These are phyloP conservation scores for Enteromius argenteus DNA, from an alignment of 2,797 vertebrate genomes.

Conservation along the genomic window DNA sequence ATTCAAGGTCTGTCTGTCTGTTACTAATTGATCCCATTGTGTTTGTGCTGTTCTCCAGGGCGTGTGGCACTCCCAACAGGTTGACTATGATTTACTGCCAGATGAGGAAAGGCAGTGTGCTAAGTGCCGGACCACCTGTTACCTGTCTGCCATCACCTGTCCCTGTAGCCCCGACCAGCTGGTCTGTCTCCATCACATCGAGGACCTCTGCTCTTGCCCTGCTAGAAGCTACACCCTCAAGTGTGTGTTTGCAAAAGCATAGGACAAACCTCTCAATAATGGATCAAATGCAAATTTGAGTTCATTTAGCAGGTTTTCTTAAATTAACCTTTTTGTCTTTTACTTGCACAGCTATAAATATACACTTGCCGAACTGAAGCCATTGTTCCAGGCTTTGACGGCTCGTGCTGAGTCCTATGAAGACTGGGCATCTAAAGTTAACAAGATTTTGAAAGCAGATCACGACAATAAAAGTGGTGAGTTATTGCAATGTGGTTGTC, in stretches of 20 bases:
- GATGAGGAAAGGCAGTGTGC: conserved; percentile 94
- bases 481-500: conserved; percentile 44
- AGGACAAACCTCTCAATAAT: neutral
- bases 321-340: neutral
- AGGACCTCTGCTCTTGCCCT: conserved; percentile 88
- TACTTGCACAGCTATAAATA: conserved; percentile 85
- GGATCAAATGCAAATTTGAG: neutral
- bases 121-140: conserved; percentile 96
- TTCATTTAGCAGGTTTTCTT: neutral
- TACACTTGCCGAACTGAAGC: conserved; percentile 87
- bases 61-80: conserved; percentile 83
- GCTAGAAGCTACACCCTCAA: conserved; percentile 84
- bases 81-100: conserved; percentile 89
- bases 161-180: conserved; percentile 85
- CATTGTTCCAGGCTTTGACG: conserved; percentile 84
- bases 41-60: conserved; percentile 77
- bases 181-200: conserved; percentile 90
- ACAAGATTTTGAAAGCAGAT: conserved; percentile 87
- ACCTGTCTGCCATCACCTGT: conserved; percentile 94
- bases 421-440: conserved; percentile 87
- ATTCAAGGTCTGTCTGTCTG: neutral
- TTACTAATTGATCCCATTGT: conserved; percentile 49
- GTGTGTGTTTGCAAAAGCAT: conserved; percentile 78
- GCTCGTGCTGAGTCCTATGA: conserved; percentile 90
- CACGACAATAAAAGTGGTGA: conserved; percentile 88